phyloP scores from a whole-genome alignment of 2,797 vertebrate species.

The Pseudotriccus pelzelni region DNA sequence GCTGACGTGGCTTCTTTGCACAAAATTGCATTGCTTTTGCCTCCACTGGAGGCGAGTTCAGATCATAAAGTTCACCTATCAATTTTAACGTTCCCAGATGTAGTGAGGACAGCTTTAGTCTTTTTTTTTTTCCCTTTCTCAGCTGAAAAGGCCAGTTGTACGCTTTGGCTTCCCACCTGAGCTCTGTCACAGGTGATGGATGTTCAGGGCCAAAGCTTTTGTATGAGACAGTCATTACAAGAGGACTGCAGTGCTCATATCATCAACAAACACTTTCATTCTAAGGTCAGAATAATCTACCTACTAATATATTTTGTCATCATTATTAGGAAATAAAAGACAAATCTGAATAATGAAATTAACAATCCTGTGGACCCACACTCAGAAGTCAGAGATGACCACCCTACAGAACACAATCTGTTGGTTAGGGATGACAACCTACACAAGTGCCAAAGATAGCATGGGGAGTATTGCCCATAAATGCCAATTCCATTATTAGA shows the following conservation, averaged over 20 bases:
- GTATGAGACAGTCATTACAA: neutral
- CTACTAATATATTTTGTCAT: neutral
- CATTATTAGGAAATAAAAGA: neutral
- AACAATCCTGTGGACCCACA: neutral
- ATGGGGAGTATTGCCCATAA: neutral
- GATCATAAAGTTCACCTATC: neutral
- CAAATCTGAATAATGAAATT: neutral
- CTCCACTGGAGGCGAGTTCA: neutral
- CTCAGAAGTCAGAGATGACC: neutral
- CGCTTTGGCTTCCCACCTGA: neutral
- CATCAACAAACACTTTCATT: neutral
- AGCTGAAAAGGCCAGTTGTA: neutral
- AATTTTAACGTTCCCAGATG: neutral
- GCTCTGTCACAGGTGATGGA: fast-evolving
- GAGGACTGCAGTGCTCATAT: neutral
- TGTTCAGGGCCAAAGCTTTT: neutral
- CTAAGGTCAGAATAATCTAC: neutral
- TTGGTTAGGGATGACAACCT: neutral
- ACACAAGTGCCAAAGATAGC: neutral
- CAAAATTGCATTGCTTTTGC: neutral
- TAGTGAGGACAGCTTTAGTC: neutral
- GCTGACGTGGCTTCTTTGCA: neutral
- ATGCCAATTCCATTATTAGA: neutral
- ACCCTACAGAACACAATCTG: neutral
- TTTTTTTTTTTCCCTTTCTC: neutral